phyloP scores from a whole-genome alignment of 2,113 vertebrate species.

The Alexandromys fortis region DNA sequence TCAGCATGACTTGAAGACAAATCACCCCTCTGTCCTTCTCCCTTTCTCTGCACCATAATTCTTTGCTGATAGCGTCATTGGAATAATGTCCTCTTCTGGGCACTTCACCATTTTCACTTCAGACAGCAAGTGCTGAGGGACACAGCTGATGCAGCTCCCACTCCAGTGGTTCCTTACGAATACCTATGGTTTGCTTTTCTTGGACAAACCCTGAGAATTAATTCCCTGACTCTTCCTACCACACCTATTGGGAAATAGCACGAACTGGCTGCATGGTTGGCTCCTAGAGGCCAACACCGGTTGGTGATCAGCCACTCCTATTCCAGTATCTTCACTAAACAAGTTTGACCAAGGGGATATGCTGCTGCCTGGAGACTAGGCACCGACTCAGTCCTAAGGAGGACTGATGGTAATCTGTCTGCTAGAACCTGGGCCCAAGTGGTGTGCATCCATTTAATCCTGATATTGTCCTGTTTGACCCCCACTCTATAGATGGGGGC shows the following conservation, averaged over 20 bases:
- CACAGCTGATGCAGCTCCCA: slow-evolving; percentile 2
- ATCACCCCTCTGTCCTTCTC: not conserved
- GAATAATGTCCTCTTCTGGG: not conserved
- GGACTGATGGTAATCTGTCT: not conserved
- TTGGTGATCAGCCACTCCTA: not conserved
- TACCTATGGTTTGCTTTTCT: slow-evolving; percentile 25
- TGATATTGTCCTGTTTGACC: not conserved
- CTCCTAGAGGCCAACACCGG: accelerated
- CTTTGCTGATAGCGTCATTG: slow-evolving; percentile 43
- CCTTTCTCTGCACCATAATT: slow-evolving; percentile 47
- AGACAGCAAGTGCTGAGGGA: slow-evolving; percentile 17
- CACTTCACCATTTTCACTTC: slow-evolving; percentile 29
- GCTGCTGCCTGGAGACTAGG: not conserved
- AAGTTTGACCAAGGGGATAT: not conserved
- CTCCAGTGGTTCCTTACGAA: slow-evolving; percentile 14
- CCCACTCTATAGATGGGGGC: not conserved
- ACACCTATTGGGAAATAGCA: not conserved
- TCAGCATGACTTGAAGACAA: slow-evolving; percentile 28
- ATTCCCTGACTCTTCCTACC: not conserved
- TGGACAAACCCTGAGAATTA: slow-evolving; percentile 4
- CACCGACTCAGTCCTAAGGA: not conserved
- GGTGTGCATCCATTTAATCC: not conserved
- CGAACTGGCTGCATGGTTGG: accelerated
- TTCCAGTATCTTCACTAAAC: not conserved
- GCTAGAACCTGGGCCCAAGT: not conserved